Evolutionary conservation across 2,888 invertebrate species (phyloP), one percentile per base, ranked within the genome.

Genomic region (Marasmarcha lunaedactyla): DNA sequence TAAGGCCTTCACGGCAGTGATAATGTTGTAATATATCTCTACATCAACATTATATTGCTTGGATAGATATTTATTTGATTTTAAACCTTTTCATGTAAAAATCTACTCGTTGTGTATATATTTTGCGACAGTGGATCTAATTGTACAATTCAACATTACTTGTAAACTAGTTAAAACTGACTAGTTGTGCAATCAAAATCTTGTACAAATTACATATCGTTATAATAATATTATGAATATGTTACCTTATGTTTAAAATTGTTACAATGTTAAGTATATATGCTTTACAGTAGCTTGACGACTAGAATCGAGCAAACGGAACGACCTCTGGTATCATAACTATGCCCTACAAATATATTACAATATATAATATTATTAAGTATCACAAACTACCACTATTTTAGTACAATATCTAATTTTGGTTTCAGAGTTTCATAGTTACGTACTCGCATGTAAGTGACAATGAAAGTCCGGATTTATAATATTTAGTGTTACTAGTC

Each of bases 131-230:
- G 14, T 36, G 13, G 4, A 25, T 27, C 37, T 15, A 11, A 15
- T 14, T 42, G 20, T 15, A 15, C 13, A 14, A 20, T 27, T 14
- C 35, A 7, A 36, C n/a, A 13, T 35, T 38, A 20, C 15, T 20
- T 5, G 20, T 20, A 5, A 5, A 20, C 20, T 20, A n/a, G 14
- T 33, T 33, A 33, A 33, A n/a, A 33, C 33, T 5, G 34, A 34
- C 14, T 34, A 34, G 71, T 73, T 72, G 72, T 73, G 76, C 71
- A 72, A 67, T 70, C 67, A 70, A 51, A 69, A 71, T 61, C 60
- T 14, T 71, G 66, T 74, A 71, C 67, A 73, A 57, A 59, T 57
- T 63, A 69, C 66, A 71, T 71, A 63, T 55, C 53, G 60, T 55
- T 59, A 55, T 59, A 57, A 55, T 15, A 33, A 34, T 39, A 58